phyloP scores from a whole-genome alignment of 2,797 vertebrate genomes.

The Sebastolobus altivelis region DNA sequence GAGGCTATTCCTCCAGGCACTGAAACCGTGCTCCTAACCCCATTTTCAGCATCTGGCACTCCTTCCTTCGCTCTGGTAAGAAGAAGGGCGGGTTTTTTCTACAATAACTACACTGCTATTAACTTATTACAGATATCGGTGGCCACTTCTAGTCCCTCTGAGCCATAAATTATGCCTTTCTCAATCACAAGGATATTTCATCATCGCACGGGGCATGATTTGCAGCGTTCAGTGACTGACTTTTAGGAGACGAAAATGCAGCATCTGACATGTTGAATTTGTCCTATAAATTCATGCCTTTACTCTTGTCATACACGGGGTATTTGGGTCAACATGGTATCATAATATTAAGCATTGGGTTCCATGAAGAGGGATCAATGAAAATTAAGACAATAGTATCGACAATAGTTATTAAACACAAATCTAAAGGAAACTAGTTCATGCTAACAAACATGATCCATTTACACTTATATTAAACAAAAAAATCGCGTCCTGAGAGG shows the following conservation, averaged over 20 bases:
- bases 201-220: neutral
- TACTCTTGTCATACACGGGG: neutral
- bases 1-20: neutral
- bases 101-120: neutral
- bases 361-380: neutral
- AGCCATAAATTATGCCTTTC: neutral
- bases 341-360: neutral
- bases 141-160: neutral
- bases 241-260: fast-evolving
- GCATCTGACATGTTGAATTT: neutral
- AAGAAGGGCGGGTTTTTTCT: neutral
- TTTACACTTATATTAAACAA: neutral
- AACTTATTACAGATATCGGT: neutral
- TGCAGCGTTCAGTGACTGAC: neutral
- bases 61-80: neutral
- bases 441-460: neutral
- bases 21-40: neutral
- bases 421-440: neutral
- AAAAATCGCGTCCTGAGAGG: neutral
- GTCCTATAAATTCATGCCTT: fast-evolving
- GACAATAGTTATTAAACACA: neutral
- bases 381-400: neutral
- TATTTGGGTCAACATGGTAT: neutral
- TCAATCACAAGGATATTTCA: neutral
- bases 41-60: neutral